Conservation (phyloP, 1,140 invertebrate genomes). For the Drosophila paulistorum region DNA sequence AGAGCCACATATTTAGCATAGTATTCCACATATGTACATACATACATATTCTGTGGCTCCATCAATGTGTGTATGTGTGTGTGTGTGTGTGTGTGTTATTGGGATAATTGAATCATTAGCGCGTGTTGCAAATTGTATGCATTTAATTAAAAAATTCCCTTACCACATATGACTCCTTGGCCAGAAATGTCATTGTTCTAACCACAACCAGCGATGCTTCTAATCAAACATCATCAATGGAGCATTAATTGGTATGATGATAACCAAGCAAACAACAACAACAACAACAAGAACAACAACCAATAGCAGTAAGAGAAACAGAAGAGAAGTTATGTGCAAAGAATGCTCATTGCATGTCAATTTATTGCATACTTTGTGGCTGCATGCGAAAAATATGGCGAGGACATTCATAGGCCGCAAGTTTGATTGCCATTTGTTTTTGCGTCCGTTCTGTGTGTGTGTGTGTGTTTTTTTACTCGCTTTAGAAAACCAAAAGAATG, state of each 20-base stretch:
- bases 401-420: slow-evolving; percentile 56
- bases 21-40: slow-evolving; percentile 31
- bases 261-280: slow-evolving; percentile 7
- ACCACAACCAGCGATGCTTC: slow-evolving; percentile 10
- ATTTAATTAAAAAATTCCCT: slow-evolving; percentile 68
- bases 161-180: slow-evolving; percentile 2
- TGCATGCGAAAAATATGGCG: slow-evolving; percentile 24
- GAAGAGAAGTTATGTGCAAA: slow-evolving; percentile 2
- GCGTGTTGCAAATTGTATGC: slow-evolving; percentile 62
- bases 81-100: slow-evolving; percentile 55
- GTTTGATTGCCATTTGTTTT: slow-evolving; percentile 74
- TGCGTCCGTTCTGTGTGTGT: neutral
- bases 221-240: slow-evolving; percentile 69
- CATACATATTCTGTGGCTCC: neutral
- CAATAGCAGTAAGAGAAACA: slow-evolving; percentile 22
- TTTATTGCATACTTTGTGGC: slow-evolving; percentile 33
- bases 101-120: slow-evolving; percentile 80
- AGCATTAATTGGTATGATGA: slow-evolving; percentile 49
- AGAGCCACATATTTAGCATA: slow-evolving; percentile 53
- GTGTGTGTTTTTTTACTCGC: neutral
- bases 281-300: slow-evolving; percentile 9
- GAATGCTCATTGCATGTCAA: slow-evolving; percentile 25
- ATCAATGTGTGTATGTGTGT: slow-evolving; percentile 38
- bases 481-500: neutral
- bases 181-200: slow-evolving; percentile 18